Evolutionary conservation across 2,113 vertebrate species (phyloP).

Genomic region (Pagrus major): DNA sequence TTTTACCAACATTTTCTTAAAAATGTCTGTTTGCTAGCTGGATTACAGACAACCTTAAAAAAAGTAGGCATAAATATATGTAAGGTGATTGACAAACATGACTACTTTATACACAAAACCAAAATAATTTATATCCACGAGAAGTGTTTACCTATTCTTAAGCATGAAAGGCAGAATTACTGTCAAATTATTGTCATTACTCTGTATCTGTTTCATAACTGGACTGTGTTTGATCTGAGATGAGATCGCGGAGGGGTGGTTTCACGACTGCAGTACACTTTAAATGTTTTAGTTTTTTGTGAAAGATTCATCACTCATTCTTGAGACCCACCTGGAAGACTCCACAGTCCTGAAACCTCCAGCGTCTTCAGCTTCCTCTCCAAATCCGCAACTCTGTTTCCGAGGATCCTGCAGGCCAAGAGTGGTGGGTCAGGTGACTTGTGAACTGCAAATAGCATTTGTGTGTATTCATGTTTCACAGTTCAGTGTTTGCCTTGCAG

Average conservation of each 20-base stretch:
- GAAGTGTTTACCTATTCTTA: neutral
- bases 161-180: neutral
- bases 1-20: neutral
- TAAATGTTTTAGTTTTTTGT: neutral
- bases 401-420: constrained; percentile 89
- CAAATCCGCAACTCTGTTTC: constrained; percentile 94
- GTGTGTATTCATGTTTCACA: neutral
- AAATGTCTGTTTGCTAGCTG: neutral
- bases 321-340: constrained; percentile 91
- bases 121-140: neutral
- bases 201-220: neutral
- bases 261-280: neutral
- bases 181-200: neutral
- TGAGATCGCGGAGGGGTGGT: neutral
- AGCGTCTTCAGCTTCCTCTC: constrained; percentile 96
- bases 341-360: constrained; percentile 98
- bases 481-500: constrained; percentile 66
- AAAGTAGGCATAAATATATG: neutral
- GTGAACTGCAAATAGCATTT: neutral
- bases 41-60: neutral
- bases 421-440: neutral
- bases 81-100: neutral
- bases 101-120: neutral
- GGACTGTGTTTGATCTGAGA: neutral
- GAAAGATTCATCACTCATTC: neutral